These are phyloP conservation scores for Crepidodera aurea DNA, from an alignment of 2,888 invertebrate species.

Conservation along the genomic window DNA sequence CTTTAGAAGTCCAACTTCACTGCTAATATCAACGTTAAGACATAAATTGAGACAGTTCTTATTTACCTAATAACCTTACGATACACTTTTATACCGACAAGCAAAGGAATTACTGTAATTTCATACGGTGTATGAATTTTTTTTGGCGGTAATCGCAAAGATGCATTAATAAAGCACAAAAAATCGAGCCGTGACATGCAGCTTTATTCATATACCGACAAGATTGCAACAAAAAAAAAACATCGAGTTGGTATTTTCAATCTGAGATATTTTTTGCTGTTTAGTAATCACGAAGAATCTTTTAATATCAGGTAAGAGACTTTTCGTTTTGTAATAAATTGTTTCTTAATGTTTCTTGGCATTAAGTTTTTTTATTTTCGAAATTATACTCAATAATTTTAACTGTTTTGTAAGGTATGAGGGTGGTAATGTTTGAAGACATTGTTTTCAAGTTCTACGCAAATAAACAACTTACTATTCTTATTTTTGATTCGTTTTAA, in stretches of 20 bases:
- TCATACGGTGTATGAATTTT: slow-evolving; percentile 1
- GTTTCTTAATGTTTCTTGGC: too few species aligned
- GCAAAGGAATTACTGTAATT: slow-evolving; percentile 15
- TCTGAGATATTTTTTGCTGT: background rate
- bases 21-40: slow-evolving; percentile 6
- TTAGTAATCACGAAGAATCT: too few species aligned
- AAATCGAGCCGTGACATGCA: background rate
- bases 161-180: slow-evolving; percentile 1
- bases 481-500: too few species aligned
- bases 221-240: background rate
- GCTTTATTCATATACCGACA: background rate
- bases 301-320: too few species aligned
- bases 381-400: too few species aligned
- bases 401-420: too few species aligned
- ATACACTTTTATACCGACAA: slow-evolving; percentile 14
- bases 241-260: background rate
- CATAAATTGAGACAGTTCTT: slow-evolving; percentile 6
- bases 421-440: too few species aligned
- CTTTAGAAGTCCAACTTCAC: background rate
- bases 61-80: slow-evolving; percentile 12
- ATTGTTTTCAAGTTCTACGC: too few species aligned
- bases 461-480: too few species aligned
- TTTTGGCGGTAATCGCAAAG: slow-evolving; percentile 4
- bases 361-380: too few species aligned
- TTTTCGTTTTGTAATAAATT: too few species aligned